These are phyloP conservation scores for Steinernema feltiae DNA, from an alignment of 1,140 invertebrate genomes.

Conservation along the genomic window DNA sequence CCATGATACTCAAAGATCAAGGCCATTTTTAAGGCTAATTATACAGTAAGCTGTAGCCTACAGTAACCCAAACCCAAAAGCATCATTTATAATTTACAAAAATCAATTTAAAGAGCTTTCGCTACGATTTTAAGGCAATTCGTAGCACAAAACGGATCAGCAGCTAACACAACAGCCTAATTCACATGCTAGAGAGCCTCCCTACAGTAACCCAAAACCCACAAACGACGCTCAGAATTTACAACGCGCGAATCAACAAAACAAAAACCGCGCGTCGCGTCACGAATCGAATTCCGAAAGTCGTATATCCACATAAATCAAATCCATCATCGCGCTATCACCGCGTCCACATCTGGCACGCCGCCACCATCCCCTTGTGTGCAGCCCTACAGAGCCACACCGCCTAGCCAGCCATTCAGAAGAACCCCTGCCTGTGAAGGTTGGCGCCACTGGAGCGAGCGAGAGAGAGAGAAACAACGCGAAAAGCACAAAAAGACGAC, in stretches of 20 bases:
- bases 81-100: too few species aligned
- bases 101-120: neutral
- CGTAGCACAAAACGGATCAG: neutral
- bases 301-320: neutral
- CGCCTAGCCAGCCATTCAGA: neutral
- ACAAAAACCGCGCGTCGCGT: neutral
- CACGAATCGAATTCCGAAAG: neutral
- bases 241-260: neutral
- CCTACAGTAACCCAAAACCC: neutral
- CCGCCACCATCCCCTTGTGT: neutral
- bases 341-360: constrained; percentile 12
- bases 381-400: neutral
- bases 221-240: neutral
- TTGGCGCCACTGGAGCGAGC: too few species aligned
- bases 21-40: neutral
- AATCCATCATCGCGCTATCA: neutral
- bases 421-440: neutral
- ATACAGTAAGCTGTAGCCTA: neutral
- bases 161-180: neutral
- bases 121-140: neutral
- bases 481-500: too few species aligned
- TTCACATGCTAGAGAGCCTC: neutral
- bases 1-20: too few species aligned
- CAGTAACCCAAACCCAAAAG: neutral
- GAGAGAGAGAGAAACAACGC: too few species aligned